Evolutionary conservation across 1,140 invertebrate genomes (phyloP), one percentile per base, ranked within the genome.

Genomic region (Drosophila sucinea): DNA sequence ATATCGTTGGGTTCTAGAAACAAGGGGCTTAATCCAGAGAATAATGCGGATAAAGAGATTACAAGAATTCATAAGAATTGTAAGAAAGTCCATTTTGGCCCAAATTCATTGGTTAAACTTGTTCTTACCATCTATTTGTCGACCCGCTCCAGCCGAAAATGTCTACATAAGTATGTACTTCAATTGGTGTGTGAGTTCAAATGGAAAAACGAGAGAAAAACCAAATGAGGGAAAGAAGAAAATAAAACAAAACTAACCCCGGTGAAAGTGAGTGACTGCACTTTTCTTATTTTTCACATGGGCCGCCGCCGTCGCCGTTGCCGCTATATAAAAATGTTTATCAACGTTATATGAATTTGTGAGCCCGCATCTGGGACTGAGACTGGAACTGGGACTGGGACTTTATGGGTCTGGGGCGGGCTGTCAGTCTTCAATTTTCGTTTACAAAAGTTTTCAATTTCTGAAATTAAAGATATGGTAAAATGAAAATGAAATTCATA

Each of bases 261-360:
- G 69, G 81, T 73, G 82, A 86, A 86, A 87, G 82, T 87, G 83
- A 51, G 44, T 51, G 44, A 51, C 75, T 60, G 75, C 83, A 79
- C 75, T 79, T 86, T 51, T 51, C 44, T 51, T 51, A 23, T 51
- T 86, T 82, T 87, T 82, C 82, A 82, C 83, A 82, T 82, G 78
- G 70, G 70, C 77, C 74, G 29, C 38, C 44, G 8, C 82, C 81
- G 68, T 57, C 81, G 69, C 73, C 73, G 17, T 23, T 27, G n/a
- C 82, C 81, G 69, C 63, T 82, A 86, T 86, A 51, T 51, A 51
- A 10, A 78, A 83, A 81, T 79, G 62, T 73, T 87, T 86, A 83
- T 86, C 84, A 87, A 87, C 83, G 77, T 70, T 89, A 83, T 87
- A 79, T 89, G 87, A 73, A 83, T 87, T 82, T 86, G 47, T 51